Percentiles rank a stretch among this genome's conserved stretches.
These are phyloP conservation scores for Phengaris alcon DNA, from an alignment of 2,888 invertebrate species.

Conservation along the genomic window DNA sequence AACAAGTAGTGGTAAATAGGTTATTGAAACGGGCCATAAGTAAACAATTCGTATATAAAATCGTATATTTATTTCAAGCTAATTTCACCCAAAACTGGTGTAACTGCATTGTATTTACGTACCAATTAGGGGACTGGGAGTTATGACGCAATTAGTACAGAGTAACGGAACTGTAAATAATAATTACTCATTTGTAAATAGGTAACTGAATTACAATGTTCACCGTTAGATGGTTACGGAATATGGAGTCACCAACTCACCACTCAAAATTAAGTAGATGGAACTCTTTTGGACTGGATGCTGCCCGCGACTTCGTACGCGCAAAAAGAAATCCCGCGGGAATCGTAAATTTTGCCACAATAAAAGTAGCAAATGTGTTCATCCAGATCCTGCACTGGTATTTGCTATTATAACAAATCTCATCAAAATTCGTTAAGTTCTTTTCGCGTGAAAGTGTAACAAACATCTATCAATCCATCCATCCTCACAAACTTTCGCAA, in stretches of 20 bases:
- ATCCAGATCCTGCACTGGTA: no score
- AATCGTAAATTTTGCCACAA: no score
- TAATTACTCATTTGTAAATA: background rate
- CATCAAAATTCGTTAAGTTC: no score
- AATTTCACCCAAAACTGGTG: constrained; percentile 7
- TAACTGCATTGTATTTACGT: background rate
- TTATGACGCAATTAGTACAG: background rate
- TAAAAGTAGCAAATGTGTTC: no score
- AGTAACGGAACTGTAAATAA: background rate
- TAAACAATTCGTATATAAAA: background rate
- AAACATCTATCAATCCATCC: no score
- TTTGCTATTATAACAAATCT: no score
- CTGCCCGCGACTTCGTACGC: background rate
- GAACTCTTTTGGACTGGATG: background rate
- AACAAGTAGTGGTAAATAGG: no score
- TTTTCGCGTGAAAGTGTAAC: no score
- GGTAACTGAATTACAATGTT: background rate
- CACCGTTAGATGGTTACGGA: background rate
- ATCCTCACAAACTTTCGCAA: no score
- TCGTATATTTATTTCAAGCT: constrained; percentile 1
- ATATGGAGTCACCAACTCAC: background rate
- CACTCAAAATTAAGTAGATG: background rate
- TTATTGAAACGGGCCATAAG: background rate
- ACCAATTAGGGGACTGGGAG: background rate
- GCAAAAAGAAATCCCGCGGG: no score